These are phyloP conservation scores for Eubucco bourcierii DNA, from an alignment of 2,113 vertebrate genomes.

Conservation along the genomic window DNA sequence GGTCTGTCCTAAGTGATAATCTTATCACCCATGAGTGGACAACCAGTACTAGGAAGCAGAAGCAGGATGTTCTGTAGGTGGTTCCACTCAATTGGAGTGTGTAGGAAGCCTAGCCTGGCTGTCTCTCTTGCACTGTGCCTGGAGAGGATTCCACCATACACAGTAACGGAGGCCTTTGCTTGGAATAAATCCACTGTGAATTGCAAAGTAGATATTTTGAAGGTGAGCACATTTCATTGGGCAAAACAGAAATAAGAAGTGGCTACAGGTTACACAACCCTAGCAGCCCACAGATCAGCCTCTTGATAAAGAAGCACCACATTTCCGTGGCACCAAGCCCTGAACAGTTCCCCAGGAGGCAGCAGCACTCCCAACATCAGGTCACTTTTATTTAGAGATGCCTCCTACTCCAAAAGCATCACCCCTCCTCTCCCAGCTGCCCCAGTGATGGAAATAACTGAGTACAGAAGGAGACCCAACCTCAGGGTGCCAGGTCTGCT, in stretches of 20 bases:
- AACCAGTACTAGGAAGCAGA: fast-evolving
- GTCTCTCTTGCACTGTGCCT: neutral
- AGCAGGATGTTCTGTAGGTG: neutral
- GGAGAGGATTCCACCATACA: neutral
- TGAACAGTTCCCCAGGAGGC: fast-evolving
- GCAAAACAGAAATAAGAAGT: neutral
- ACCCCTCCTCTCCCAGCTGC: neutral
- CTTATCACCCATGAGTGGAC: neutral
- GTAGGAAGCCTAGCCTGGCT: neutral
- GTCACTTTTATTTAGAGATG: neutral
- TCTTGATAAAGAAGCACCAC: neutral
- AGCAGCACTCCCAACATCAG: neutral
- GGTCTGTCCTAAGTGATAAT: neutral
- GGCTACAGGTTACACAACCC: neutral
- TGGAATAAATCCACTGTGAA: neutral
- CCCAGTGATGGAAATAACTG: neutral
- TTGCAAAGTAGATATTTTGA: neutral
- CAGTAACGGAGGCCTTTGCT: neutral
- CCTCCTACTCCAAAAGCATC: neutral
- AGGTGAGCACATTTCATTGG: fast-evolving
- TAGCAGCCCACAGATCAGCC: neutral
- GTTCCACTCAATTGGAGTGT: neutral
- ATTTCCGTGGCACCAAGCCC: neutral
- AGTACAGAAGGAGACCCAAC: neutral
- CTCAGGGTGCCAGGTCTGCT: neutral